Base-by-base conservation (phyloP, 2,113 vertebrate species). In the Microtus pennsylvanicus region DNA sequence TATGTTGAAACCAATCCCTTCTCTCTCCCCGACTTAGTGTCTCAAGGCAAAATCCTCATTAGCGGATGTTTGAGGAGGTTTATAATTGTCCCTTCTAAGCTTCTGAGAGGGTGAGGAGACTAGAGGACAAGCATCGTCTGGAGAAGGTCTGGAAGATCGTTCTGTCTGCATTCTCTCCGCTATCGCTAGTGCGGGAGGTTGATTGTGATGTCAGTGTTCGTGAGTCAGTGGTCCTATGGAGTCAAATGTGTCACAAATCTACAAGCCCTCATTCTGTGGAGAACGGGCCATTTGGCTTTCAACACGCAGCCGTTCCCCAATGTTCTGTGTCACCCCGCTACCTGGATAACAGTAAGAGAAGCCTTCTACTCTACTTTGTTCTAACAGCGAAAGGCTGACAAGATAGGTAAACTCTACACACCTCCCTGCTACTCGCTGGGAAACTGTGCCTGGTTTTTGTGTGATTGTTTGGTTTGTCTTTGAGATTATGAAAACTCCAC, bases 21-120 rank as follows among this genome's bases (percentile, higher is more conserved):
- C 67, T 42, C 58, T 82, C 24, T 30, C 47, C 28, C 52, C 5
- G 0, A 12, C 82, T 65, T 24, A 0, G 47, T 10, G 11, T 80
- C 78, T 90, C 77, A 26, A 21, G 58, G 78, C 80, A 55, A 78
- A 50, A 91, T 69, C 77, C 38, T 89, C 89, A 50, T 61, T 8
- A 55, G 35, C 87, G 82, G 72, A 61, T 52, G 9, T 94, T 87
- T 74, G 45, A 52, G 85, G 70, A 88, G 9, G 14, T 35, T 82
- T 70, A 3, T 90, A 35, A 33, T 17, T 4, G 45, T 70, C 45
- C 70, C 70, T 69, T 75, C 76, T 47, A 88, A 63, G 35, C 11
- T 72, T 92, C 76, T 5, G 14, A 72, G 65, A 50, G 26, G 63
- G 67, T 70, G 26, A 76, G 38, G 17, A 21, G 52, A 67, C 55